Base-by-base conservation (phyloP, 1,140 invertebrate species). In the Melanaphis sacchari region DNA sequence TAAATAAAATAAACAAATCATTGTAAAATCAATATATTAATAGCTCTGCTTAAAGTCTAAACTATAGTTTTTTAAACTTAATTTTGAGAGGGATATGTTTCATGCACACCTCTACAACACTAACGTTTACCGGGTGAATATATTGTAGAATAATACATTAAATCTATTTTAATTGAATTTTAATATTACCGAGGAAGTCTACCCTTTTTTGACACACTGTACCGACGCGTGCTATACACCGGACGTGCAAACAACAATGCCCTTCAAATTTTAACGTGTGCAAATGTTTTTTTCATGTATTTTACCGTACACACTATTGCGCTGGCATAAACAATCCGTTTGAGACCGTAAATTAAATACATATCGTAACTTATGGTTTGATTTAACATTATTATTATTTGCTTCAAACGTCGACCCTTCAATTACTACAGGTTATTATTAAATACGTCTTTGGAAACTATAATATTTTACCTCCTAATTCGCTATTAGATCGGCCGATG, bases 221-320 rank as follows among this genome's bases (percentile, higher is more conserved):
- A 81, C 22, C 38, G 36, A 24, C 11, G 22, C 3, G 0, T 9
- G n/a, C 59, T 31, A 31, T 76, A 76, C 59, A 84, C 82, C 40
- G 82, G 82, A 84, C 22, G 31, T n/a, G 22, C 24, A 3, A 49
- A 49, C 38, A 41, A 40, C 82, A 84, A 11, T 40, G 40, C 36
- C 82, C 40, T 38, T 84, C 38, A 84, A 24, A 7, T 84, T 26
- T 84, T 84, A 38, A 40, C 82, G 11, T 24, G 82, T 40, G 82
- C 36, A 84, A 84, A 84, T 84, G 82, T 38, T 84, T 84, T 84
- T 84, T 84, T 41, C 82, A 24, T 84, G 82, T 84, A 84, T 38
- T 40, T 24, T 26, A 7, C 38, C 9, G 38, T 31, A 40, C 36
- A n/a, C 31, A n/a, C 11, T n/a, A n/a, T 18, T 15, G 5, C n/a